Base-by-base conservation (phyloP, 2,888 invertebrate species). In the Rugalucina vietnamica region DNA sequence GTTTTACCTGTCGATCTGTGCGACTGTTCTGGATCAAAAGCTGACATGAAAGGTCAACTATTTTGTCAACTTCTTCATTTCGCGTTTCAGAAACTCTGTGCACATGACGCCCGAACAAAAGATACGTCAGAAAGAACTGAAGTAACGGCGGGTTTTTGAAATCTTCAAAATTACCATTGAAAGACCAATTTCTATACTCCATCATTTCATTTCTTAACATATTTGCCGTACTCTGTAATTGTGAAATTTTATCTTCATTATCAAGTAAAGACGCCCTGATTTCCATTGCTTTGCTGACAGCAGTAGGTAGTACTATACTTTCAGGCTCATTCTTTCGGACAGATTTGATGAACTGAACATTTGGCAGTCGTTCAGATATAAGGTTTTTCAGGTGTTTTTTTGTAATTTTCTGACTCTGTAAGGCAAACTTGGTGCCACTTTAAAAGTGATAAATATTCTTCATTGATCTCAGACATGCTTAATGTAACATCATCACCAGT, bases 11-110 rank as follows among this genome's bases (percentile, higher is more conserved):
- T 21, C 78, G 27, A 73, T 82, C 43, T 12, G 71, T 70, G 8
- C 79, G 49, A 37, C 57, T 81, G 37, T 81, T 82, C 57, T 82
- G 82, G 36, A 79, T 39, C 10, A 82, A 34, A 73, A 82, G 82
- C 73, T 82, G 79, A 60, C 77, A 81, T 24, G 79, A 36, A 36
- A 79, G 73, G 43, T 82, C 82, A n/a, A 79, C 65, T 29, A 49
- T 81, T 80, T 69, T 81, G 36, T 81, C 79, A 21, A 81, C 81
- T 70, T 81, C 76, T 49, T 73, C 43, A 65, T 77, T 27, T 10
- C 77, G 65, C 43, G 29, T 71, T 34, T 39, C 70, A 75, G 77
- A 77, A 14, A 77, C 65, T 77, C 73, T 77, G 65, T 5, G 10
- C 8, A 73, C 78, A 29, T 78, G 70, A 77, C 70, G 8, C 8